phyloP scores from a whole-genome alignment of 2,113 vertebrate genomes.

The Hassar affinis region DNA sequence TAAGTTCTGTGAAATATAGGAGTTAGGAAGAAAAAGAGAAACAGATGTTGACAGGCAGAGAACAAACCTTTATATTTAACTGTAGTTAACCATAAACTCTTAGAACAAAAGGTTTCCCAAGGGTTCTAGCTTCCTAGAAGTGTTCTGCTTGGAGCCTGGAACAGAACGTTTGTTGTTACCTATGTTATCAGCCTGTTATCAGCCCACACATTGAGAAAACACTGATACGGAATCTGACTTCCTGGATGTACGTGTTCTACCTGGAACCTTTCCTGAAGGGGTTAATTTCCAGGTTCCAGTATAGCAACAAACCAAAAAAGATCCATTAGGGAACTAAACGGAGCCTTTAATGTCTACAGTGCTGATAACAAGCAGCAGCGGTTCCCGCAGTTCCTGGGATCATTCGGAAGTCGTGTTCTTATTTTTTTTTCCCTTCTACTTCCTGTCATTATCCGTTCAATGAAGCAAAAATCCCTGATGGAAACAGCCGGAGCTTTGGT shows the following conservation, averaged over 20 bases:
- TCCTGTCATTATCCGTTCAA: conserved; percentile 1
- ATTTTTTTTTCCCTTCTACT: not conserved
- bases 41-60: not conserved
- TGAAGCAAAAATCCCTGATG: not conserved
- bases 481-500: not conserved
- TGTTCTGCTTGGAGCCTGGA: not conserved
- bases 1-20: no score
- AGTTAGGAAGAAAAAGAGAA: no score
- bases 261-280: not conserved
- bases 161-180: no score
- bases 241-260: not conserved
- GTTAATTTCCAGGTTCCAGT: not conserved
- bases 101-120: not conserved
- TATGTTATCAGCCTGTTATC: no score
- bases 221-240: not conserved
- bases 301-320: not conserved
- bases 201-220: not conserved
- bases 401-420: conserved; percentile 4
- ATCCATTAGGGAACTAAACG: not conserved
- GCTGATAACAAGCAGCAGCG: not conserved
- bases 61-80: not conserved
- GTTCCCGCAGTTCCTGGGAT: not conserved
- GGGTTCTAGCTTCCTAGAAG: not conserved
- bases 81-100: no score
- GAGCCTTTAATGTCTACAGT: not conserved